phyloP scores from a whole-genome alignment of 2,888 invertebrate genomes.

The Agonopterix arenella region DNA sequence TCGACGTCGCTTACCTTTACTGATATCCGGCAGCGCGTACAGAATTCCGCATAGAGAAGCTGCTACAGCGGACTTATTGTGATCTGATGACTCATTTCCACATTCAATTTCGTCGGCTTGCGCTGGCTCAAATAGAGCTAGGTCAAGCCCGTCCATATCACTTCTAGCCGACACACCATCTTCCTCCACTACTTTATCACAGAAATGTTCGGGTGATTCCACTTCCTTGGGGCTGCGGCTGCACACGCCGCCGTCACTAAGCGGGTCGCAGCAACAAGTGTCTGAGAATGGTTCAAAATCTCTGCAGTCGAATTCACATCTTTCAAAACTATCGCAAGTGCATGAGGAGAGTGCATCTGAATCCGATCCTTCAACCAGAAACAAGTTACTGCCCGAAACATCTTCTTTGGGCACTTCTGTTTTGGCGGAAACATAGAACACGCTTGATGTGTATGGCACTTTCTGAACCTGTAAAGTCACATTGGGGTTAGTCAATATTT shows the following conservation, averaged over 20 bases:
- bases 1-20: conserved; percentile 49
- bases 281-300: conserved; percentile 79
- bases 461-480: conserved; percentile 58
- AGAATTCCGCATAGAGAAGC: conserved; percentile 59
- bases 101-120: conserved; percentile 44
- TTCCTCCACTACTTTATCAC: conserved; percentile 53
- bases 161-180: conserved; percentile 65
- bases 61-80: conserved; percentile 31
- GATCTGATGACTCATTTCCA: conserved; percentile 26
- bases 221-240: conserved; percentile 70
- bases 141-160: conserved; percentile 82
- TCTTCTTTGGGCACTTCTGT: conserved; percentile 45
- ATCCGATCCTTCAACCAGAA: conserved; percentile 57
- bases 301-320: conserved; percentile 75
- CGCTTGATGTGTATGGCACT: conserved; percentile 64
- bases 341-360: conserved; percentile 76
- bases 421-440: conserved; percentile 60
- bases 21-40: conserved; percentile 47
- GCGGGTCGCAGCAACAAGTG: conserved; percentile 76
- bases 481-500: conserved; percentile 33
- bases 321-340: conserved; percentile 72
- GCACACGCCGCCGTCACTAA: conserved; percentile 67
- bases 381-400: conserved; percentile 43
- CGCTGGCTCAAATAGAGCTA: conserved; percentile 81
- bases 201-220: conserved; percentile 66